These are phyloP conservation scores for Orthochromis indermauri DNA, from an alignment of 2,113 vertebrate species.

Conservation along the genomic window DNA sequence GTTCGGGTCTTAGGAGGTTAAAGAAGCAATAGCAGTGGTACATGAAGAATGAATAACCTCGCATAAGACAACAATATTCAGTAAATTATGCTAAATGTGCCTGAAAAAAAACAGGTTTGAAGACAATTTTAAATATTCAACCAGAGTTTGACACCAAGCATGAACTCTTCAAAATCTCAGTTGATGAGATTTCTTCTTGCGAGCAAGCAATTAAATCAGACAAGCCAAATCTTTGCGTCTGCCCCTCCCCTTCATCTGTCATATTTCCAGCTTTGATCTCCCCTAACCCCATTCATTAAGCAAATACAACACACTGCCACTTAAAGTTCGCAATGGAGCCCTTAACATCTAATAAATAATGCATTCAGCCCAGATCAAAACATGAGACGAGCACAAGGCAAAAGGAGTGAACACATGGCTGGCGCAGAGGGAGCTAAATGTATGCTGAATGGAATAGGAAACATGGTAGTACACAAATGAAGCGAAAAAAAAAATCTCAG, in stretches of 20 bases:
- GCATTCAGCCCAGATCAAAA: conserved; percentile 49
- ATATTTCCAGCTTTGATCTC: conserved; percentile 65
- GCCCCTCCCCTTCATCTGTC: conserved; percentile 41
- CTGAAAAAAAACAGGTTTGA: neutral
- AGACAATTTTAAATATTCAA: neutral
- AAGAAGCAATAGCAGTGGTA: neutral
- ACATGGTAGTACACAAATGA: conserved; percentile 15
- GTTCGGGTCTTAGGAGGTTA: too few relatives aligned
- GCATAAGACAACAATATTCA: neutral
- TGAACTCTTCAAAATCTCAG: conserved; percentile 40
- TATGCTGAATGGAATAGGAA: conserved; percentile 30
- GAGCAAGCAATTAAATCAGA: conserved; percentile 58
- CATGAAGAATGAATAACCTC: neutral
- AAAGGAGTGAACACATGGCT: conserved; percentile 3
- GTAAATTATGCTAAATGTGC: neutral
- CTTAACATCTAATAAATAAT: conserved; percentile 67
- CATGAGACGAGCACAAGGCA: conserved; percentile 27
- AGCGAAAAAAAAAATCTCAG: neutral
- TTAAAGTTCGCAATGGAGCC: conserved; percentile 57
- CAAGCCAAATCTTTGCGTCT: conserved; percentile 44
- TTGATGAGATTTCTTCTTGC: conserved; percentile 32
- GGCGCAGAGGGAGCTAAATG: conserved; percentile 3
- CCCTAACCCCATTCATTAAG: conserved; percentile 58
- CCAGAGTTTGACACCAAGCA: neutral
- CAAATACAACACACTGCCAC: conserved; percentile 63